A percentile compares a stretch with the other conserved stretches of the same genome.
Conservation (phyloP, 2,113 vertebrate species). For the Nesospiza acunhae region DNA sequence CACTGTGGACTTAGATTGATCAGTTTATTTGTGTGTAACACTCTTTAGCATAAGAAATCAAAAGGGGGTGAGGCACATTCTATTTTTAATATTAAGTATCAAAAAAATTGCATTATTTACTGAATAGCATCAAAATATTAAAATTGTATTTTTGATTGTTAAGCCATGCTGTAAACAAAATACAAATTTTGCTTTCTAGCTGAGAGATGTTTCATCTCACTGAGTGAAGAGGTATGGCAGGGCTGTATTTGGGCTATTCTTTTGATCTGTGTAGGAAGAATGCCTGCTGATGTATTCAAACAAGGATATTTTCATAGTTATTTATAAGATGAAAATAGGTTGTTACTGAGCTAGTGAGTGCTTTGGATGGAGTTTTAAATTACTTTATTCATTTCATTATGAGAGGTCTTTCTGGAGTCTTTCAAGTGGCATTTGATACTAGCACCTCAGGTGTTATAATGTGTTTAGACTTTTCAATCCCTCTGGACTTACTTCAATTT, state of each 20-base stretch:
- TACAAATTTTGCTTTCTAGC: neutral
- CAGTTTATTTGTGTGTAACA: neutral
- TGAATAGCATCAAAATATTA: neutral
- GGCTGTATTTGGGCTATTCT: neutral
- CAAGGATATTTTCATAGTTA: neutral
- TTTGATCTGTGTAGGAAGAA: neutral
- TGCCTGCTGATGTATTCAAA: neutral
- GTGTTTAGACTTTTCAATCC: constrained; percentile 2
- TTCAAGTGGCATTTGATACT: neutral
- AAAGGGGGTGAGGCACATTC: neutral
- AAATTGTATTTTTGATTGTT: neutral
- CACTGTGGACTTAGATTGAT: neutral
- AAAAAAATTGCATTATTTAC: neutral
- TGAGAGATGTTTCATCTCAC: neutral
- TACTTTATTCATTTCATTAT: neutral
- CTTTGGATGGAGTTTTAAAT: neutral
- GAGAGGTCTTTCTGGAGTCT: neutral
- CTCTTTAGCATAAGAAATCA: neutral
- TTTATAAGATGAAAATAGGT: neutral
- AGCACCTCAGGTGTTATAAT: constrained; percentile 4
- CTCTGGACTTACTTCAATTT: neutral
- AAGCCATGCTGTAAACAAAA: neutral
- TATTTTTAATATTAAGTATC: neutral
- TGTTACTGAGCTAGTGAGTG: neutral
- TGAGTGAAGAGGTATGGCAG: neutral